These are phyloP conservation scores for Steatornis caripensis DNA, from an alignment of 2,113 vertebrate species.

Conservation along the genomic window DNA sequence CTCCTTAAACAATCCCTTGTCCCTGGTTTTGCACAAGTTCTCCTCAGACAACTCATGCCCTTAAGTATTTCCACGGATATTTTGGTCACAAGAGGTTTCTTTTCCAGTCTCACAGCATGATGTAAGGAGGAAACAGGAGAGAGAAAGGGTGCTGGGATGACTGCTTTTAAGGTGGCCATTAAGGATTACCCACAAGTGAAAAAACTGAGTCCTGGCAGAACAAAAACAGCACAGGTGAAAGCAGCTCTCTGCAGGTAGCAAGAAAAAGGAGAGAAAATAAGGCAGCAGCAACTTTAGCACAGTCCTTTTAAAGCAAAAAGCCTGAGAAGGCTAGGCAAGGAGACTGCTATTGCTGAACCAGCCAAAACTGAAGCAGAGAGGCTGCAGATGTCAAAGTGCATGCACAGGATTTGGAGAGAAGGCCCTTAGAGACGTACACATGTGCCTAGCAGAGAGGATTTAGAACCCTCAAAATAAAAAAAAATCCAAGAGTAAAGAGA, in stretches of 20 bases:
- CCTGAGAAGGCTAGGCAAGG: background rate
- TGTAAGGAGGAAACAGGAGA: background rate
- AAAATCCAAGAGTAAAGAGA: background rate
- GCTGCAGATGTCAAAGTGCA: background rate
- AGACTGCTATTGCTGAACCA: background rate
- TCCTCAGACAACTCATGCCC: background rate
- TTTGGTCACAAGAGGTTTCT: background rate
- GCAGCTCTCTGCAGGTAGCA: background rate
- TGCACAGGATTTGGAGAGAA: background rate
- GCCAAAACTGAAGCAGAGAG: background rate
- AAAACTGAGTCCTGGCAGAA: background rate
- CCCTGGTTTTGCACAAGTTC: background rate
- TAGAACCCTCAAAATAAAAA: background rate
- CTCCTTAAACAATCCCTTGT: background rate
- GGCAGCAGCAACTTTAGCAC: background rate
- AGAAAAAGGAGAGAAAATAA: background rate
- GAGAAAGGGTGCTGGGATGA: background rate
- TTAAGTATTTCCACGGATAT: background rate
- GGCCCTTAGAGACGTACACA: background rate
- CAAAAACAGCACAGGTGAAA: background rate
- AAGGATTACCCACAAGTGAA: background rate
- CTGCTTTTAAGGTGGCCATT: background rate
- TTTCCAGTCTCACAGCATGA: background rate
- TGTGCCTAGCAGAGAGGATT: background rate
- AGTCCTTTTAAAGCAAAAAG: background rate